phyloP scores from a whole-genome alignment of 1,140 invertebrate species.

The Lanistes nyassanus region DNA sequence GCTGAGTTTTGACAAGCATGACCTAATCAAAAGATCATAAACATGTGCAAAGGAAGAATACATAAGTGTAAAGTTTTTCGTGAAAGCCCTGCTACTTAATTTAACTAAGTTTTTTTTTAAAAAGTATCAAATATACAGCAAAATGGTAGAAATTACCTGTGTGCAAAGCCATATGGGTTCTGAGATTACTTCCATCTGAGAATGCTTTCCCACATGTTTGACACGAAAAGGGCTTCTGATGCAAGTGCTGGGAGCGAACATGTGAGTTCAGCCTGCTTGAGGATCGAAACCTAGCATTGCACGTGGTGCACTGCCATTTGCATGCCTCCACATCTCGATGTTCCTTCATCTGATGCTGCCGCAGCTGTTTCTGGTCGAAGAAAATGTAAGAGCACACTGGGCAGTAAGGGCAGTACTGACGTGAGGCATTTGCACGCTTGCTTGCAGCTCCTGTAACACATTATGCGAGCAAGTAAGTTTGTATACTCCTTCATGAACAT shows the following conservation, averaged over 20 bases:
- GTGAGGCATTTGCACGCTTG: conserved; percentile 19
- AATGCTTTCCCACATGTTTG: conserved; percentile 47
- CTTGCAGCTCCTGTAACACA: conserved; percentile 20
- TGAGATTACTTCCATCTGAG: conserved; percentile 48
- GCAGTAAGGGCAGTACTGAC: conserved; percentile 34
- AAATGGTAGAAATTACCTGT: conserved; percentile 36
- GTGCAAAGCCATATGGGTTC: conserved; percentile 43
- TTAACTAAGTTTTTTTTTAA: neutral
- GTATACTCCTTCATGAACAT: too few species aligned
- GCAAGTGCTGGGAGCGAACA: conserved; percentile 39
- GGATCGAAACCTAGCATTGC: conserved; percentile 36
- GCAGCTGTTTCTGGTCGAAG: conserved; percentile 30
- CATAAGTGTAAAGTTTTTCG: neutral
- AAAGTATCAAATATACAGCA: neutral
- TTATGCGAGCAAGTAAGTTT: too few species aligned
- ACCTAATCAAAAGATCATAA: neutral
- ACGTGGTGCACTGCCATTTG: conserved; percentile 35
- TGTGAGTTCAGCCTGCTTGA: conserved; percentile 44
- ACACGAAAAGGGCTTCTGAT: conserved; percentile 43
- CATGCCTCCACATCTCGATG: neutral
- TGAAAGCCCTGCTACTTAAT: neutral
- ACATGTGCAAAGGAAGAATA: conserved; percentile 3
- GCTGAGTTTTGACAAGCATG: neutral
- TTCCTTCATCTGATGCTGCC: conserved; percentile 23
- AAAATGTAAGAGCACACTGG: conserved; percentile 40